Conservation (phyloP, 2,888 invertebrate species). For the Tigriopus californicus region DNA sequence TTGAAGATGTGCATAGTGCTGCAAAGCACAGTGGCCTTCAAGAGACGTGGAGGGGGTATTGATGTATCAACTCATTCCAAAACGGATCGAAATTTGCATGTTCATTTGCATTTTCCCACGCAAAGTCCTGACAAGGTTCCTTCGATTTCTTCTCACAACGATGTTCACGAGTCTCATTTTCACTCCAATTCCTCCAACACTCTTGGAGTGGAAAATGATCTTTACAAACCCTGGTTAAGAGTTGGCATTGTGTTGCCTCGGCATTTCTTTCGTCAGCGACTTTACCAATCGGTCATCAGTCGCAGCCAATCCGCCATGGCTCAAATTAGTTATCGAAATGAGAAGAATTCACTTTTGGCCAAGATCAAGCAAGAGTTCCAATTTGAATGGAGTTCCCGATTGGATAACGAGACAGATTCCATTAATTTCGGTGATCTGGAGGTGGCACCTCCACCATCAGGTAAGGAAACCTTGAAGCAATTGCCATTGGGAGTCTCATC, state of each 20-base stretch:
- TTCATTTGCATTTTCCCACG: not conserved
- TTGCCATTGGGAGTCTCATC: not conserved
- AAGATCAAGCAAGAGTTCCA: not conserved
- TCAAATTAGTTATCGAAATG: not conserved
- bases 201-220: too few species aligned
- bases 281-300: constrained; percentile 43
- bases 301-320: not conserved
- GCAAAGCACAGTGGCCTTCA: too few species aligned
- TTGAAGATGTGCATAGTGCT: too few species aligned
- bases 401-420: not conserved
- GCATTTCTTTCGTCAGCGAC: constrained; percentile 50
- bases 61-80: constrained; percentile 1
- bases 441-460: constrained; percentile 7
- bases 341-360: not conserved
- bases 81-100: not conserved
- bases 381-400: constrained; percentile 2
- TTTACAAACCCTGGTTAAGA: constrained; percentile 25
- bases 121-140: not conserved
- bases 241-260: constrained; percentile 56
- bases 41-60: not conserved
- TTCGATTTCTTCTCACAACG: too few species aligned
- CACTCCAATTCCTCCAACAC: too few species aligned
- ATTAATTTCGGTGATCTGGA: constrained; percentile 5
- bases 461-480: too few species aligned
- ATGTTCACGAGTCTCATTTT: too few species aligned